A percentile compares a stretch with the other conserved stretches of the same genome.
These are phyloP conservation scores for Halictus ligatus DNA, from an alignment of 2,888 invertebrate species.

Conservation along the genomic window DNA sequence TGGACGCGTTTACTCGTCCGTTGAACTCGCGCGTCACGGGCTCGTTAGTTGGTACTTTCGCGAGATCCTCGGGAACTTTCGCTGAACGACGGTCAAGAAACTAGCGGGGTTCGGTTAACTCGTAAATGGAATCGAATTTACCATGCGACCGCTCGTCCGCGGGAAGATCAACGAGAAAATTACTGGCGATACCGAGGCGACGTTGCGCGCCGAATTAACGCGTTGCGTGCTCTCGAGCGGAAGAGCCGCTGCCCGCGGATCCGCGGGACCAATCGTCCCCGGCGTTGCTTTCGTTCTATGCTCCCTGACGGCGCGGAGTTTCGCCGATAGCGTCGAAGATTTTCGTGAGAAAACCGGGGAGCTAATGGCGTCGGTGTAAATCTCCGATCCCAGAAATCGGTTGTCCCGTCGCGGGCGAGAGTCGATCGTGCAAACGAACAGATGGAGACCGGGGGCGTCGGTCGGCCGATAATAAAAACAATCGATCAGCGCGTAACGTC, in stretches of 20 bases:
- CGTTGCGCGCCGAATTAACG: not conserved
- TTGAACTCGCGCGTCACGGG: not conserved
- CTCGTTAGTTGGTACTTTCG: slow-evolving; percentile 26
- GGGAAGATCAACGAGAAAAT: slow-evolving; percentile 13
- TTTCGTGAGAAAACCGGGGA: slow-evolving; percentile 23
- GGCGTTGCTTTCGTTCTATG: slow-evolving; percentile 45
- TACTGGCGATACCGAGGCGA: not conserved
- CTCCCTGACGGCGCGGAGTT: not conserved
- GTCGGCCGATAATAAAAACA: slow-evolving; percentile 55
- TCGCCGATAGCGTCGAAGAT: slow-evolving; percentile 19
- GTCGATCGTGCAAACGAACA: slow-evolving; percentile 20
- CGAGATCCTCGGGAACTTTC: slow-evolving; percentile 65
- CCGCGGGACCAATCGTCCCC: not conserved
- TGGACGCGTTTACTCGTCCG: too few relatives aligned
- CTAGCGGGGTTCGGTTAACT: slow-evolving; percentile 15
- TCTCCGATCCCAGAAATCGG: not conserved
- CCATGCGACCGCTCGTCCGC: slow-evolving; percentile 6
- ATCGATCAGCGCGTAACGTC: slow-evolving; percentile 42
- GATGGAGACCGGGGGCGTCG: slow-evolving; percentile 36
- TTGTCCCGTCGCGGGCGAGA: not conserved
- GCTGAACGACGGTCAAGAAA: slow-evolving; percentile 26
- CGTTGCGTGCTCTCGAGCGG: not conserved
- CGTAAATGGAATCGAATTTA: slow-evolving; percentile 55
- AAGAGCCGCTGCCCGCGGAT: too few relatives aligned
- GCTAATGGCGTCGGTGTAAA: not conserved